Evolutionary conservation across 1,140 invertebrate genomes (phyloP).

Genomic region (Artemia franciscana): DNA sequence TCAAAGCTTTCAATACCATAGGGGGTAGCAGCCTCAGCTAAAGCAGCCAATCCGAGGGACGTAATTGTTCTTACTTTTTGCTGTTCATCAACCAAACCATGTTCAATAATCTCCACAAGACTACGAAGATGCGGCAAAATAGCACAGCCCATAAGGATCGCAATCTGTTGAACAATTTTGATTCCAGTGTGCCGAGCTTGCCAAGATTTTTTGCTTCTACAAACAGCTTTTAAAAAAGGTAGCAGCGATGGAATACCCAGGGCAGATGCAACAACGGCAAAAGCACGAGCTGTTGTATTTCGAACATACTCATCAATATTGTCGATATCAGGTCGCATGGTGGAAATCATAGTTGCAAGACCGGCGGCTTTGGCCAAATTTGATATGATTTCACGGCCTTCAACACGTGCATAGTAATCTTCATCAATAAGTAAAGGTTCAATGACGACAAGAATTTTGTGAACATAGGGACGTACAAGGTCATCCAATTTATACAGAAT

Average conservation of each 20-base stretch:
- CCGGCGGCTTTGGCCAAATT: conserved; percentile 99
- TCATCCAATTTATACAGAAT: conserved; percentile 98
- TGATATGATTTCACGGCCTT: conserved; percentile 97
- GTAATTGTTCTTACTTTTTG: conserved; percentile 91
- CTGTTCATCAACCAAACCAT: conserved; percentile 68
- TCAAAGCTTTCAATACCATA: conserved; percentile 99
- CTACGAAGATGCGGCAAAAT: conserved; percentile 94
- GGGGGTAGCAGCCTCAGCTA: conserved; percentile 92
- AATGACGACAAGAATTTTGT: conserved; percentile 98
- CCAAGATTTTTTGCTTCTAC: conserved; percentile 98
- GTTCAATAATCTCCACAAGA: conserved; percentile 97
- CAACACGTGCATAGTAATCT: conserved; percentile 98
- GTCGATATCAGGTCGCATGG: conserved; percentile 99
- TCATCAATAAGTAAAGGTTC: conserved; percentile 97
- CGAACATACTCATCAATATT: conserved; percentile 99
- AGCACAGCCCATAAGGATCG: conserved; percentile 98
- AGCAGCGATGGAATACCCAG: conserved; percentile 90
- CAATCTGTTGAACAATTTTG: conserved; percentile 99
- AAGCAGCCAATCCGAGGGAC: conserved; percentile 86
- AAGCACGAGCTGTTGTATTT: conserved; percentile 95
- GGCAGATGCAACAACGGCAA: conserved; percentile 96
- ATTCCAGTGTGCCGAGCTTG: conserved; percentile 98
- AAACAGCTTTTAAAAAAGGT: conserved; percentile 96
- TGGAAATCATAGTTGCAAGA: conserved; percentile 98
- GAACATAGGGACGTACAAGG: conserved; percentile 92